Conservation (phyloP, 1,140 invertebrate genomes). For the Drosophila insularis region DNA sequence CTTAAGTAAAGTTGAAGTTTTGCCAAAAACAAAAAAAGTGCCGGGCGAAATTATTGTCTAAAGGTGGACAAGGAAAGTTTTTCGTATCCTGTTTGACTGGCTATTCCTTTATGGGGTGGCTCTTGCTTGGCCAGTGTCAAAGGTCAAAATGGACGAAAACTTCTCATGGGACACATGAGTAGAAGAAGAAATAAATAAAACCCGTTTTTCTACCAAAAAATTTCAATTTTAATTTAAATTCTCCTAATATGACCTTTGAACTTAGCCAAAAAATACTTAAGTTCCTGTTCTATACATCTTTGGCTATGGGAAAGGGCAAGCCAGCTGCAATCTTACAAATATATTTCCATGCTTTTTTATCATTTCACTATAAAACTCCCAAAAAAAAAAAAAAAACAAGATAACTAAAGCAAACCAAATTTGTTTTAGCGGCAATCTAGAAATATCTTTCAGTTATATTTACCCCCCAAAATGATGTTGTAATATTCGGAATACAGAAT, state of each 20-base stretch:
- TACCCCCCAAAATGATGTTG: constrained; percentile 35
- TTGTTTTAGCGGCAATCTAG: constrained; percentile 17
- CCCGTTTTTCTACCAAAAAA: constrained; percentile 55
- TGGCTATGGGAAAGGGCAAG: constrained; percentile 53
- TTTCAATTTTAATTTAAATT: constrained; percentile 40
- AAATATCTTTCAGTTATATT: constrained; percentile 26
- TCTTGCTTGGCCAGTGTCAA: constrained; percentile 61
- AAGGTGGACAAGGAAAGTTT: not conserved
- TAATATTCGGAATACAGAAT: constrained; percentile 39
- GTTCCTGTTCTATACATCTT: constrained; percentile 18
- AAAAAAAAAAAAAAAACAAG: not conserved
- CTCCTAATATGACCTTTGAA: constrained; percentile 71
- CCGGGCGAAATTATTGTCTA: no score
- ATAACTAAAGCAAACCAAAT: constrained; percentile 9
- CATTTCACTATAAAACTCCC: not conserved
- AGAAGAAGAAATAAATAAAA: constrained; percentile 39
- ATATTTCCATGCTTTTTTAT: constrained; percentile 19
- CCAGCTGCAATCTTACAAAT: constrained; percentile 48
- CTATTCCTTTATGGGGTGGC: constrained; percentile 51
- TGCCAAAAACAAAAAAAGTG: not conserved
- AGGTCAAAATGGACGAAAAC: constrained; percentile 77
- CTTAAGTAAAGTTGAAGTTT: not conserved
- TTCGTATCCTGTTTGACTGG: constrained; percentile 59
- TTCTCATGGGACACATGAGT: constrained; percentile 74
- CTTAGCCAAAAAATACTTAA: constrained; percentile 60